Evolutionary conservation across 2,888 invertebrate genomes (phyloP).

Genomic region (Tineola bisselliella): DNA sequence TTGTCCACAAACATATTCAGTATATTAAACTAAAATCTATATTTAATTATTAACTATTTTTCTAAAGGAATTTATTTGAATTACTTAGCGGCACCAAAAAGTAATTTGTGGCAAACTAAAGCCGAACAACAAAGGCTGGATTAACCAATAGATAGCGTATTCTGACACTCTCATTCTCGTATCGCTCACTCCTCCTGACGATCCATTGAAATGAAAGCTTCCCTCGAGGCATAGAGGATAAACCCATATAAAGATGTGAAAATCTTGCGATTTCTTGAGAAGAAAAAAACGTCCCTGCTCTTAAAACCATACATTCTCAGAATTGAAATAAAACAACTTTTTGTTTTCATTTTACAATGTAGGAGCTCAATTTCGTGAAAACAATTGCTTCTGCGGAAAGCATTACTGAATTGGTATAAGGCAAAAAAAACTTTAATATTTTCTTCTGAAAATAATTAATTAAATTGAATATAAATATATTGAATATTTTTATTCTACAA

Average conservation of each 20-base stretch:
- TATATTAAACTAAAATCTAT: no score
- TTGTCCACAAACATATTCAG: no score
- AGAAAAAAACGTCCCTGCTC: not conserved
- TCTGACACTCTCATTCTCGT: not conserved
- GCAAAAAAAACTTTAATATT: no score
- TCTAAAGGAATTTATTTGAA: not conserved
- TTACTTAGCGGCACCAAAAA: not conserved
- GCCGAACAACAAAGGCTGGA: not conserved
- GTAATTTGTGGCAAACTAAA: not conserved
- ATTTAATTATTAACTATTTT: not conserved
- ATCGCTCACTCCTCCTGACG: constrained; percentile 21
- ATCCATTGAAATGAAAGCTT: constrained; percentile 35
- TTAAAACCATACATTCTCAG: not conserved
- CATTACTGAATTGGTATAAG: no score
- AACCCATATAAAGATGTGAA: constrained; percentile 31
- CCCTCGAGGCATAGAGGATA: constrained; percentile 23
- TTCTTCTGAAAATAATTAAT: no score
- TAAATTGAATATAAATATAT: no score
- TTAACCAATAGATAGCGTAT: constrained; percentile 1
- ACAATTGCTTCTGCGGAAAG: no score
- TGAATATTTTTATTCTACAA: no score
- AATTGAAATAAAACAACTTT: not conserved
- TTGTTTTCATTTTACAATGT: no score
- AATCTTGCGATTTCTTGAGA: constrained; percentile 20
- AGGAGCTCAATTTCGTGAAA: no score